phyloP scores from a whole-genome alignment of 2,113 vertebrate genomes.

The Beaufortia kweichowensis region DNA sequence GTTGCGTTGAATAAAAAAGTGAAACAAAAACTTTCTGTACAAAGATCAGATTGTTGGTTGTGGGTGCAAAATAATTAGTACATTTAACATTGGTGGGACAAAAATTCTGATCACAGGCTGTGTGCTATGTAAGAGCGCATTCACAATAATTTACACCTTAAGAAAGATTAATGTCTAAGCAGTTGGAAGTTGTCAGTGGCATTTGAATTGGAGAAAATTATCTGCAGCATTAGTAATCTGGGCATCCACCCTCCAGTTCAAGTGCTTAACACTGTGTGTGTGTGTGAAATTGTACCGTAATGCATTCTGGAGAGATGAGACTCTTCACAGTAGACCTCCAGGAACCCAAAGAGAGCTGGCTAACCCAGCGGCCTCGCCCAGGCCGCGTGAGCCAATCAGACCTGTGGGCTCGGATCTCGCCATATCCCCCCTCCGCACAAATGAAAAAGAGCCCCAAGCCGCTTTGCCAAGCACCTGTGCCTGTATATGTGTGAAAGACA shows the following conservation, averaged over 20 bases:
- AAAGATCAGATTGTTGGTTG: background rate
- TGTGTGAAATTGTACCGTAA: constrained; percentile 57
- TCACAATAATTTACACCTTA: background rate
- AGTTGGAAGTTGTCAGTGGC: constrained; percentile 51
- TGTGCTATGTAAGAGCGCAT: background rate
- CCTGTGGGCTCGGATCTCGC: constrained; percentile 36
- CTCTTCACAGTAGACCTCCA: constrained; percentile 65
- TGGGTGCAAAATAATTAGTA: too few relatives aligned
- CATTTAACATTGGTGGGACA: too few relatives aligned
- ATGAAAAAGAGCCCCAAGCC: constrained; percentile 35
- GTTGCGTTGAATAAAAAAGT: background rate
- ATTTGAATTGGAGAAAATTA: constrained; percentile 56
- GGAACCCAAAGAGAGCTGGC: constrained; percentile 58
- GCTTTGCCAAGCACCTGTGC: constrained; percentile 1
- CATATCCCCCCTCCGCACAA: constrained; percentile 29
- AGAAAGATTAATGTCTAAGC: constrained; percentile 41
- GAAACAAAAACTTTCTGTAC: background rate
- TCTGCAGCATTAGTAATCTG: constrained; percentile 61
- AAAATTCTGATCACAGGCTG: too few relatives aligned
- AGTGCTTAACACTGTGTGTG: constrained; percentile 54
- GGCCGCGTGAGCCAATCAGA: constrained; percentile 64
- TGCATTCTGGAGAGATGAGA: constrained; percentile 67
- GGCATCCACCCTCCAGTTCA: constrained; percentile 53
- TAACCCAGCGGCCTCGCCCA: constrained; percentile 53
- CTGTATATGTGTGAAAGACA: constrained; percentile 2